Evolutionary conservation across 2,888 invertebrate genomes (phyloP), one percentile per base, ranked within the genome.

Genomic region (Shargacucullia verbasci): DNA sequence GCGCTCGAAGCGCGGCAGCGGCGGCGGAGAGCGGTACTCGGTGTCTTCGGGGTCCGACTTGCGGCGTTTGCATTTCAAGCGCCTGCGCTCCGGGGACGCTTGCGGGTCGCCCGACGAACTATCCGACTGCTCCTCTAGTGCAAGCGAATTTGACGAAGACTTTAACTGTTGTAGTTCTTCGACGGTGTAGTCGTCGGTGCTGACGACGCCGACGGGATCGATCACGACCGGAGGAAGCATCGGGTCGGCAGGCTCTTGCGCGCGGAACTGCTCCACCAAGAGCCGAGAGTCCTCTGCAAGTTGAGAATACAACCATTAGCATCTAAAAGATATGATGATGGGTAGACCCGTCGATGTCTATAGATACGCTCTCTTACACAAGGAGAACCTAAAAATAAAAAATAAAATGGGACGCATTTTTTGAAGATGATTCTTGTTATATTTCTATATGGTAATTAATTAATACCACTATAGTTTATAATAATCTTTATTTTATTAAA

Each of bases 191-290:
- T 70, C 73, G 0, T 60, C 63, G 8, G 53, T 39, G 20, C 60
- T 58, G 41, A 59, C 58, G 54, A 58, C 57, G 63, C 44, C 45
- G n/a, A 72, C 60, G 29, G 80, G 79, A 20, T 83, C 79, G 29
- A 84, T 75, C n/a, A 88, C 68, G 35, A 79, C 79, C 0, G 91
- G 89, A 11, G 90, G 91, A 38, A 87, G 73, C 20, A 76, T 68
- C 0, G 88, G 87, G 5, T 81, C 69, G 0, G 52, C 41, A 0
- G 88, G 83, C 47, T 52, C 56, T 59, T 89, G 87, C 43, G 67
- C 79, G 5, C 74, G 84, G 81, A 85, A 91, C 70, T 83, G 62
- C 74, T 83, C 79, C 47, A 91, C 69, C 34, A 90, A 76, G 47
- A 81, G 69, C 53, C 65, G 65, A 0, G 90, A 84, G 15, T 85